phyloP scores from a whole-genome alignment of 2,113 vertebrate genomes.

The Callospermophilus lateralis region DNA sequence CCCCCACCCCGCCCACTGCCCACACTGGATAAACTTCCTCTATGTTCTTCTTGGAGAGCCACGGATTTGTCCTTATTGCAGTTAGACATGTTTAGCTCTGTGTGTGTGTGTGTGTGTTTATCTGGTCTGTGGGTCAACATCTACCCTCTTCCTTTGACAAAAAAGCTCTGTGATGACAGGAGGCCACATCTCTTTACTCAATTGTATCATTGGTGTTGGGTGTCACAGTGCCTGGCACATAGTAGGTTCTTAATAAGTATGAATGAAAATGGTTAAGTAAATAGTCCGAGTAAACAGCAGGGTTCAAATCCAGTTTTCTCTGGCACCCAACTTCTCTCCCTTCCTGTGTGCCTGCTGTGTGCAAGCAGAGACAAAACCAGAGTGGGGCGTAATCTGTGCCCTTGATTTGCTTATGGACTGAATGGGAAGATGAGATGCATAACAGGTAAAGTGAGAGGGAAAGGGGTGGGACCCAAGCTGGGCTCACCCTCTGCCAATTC shows the following conservation, averaged over 20 bases:
- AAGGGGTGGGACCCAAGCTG: not conserved
- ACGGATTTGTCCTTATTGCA: not conserved
- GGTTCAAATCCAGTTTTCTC: not conserved
- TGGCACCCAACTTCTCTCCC: not conserved
- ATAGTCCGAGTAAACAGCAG: not conserved
- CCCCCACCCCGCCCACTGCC: too few species aligned
- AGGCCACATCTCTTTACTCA: not conserved
- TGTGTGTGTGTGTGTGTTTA: too few species aligned
- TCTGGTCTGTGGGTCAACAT: not conserved
- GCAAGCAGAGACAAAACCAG: not conserved
- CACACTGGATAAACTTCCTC: not conserved
- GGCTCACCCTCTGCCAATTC: not conserved
- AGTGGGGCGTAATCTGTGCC: not conserved
- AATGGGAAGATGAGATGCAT: not conserved
- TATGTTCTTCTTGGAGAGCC: not conserved
- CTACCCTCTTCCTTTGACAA: too few species aligned
- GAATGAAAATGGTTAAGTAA: not conserved
- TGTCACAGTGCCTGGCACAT: not conserved
- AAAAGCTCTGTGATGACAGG: not conserved
- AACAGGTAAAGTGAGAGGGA: not conserved
- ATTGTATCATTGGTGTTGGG: not conserved
- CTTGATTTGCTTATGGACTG: not conserved
- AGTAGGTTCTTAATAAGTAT: not conserved
- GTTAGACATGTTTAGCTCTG: not conserved
- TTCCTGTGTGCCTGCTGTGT: not conserved